Conservation (phyloP, 2,113 vertebrate genomes). For the Megaptera novaeangliae region DNA sequence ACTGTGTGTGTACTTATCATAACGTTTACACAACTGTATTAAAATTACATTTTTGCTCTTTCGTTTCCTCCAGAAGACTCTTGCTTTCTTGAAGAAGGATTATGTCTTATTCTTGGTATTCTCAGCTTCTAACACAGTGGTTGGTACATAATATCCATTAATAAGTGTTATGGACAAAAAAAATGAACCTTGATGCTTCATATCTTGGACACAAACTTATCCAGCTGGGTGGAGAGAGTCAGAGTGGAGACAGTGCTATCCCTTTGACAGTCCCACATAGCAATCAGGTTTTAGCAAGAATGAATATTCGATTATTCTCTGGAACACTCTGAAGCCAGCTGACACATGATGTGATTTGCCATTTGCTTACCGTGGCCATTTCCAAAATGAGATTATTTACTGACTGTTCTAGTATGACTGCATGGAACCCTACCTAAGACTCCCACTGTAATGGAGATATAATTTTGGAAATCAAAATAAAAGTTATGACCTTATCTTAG, state of each 20-base stretch:
- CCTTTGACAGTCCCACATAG: neutral
- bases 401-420: neutral
- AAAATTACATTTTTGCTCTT: neutral
- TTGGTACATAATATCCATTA: neutral
- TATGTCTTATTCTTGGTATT: neutral
- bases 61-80: neutral
- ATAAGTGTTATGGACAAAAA: neutral
- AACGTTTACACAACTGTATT: neutral
- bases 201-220: neutral
- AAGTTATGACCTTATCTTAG: neutral
- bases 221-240: neutral
- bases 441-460: neutral
- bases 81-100: neutral
- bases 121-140: neutral
- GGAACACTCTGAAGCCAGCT: neutral
- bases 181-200: neutral
- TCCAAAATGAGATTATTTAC: neutral
- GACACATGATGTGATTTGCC: neutral
- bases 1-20: neutral
- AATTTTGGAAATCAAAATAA: slow-evolving; percentile 4
- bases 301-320: neutral
- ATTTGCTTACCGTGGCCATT: neutral
- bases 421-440: neutral
- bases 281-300: neutral
- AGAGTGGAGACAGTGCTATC: neutral